A percentile compares a stretch with the other conserved stretches of the same genome.
Conservation (phyloP, 2,888 invertebrate genomes). For the Melinaea menophilus region DNA sequence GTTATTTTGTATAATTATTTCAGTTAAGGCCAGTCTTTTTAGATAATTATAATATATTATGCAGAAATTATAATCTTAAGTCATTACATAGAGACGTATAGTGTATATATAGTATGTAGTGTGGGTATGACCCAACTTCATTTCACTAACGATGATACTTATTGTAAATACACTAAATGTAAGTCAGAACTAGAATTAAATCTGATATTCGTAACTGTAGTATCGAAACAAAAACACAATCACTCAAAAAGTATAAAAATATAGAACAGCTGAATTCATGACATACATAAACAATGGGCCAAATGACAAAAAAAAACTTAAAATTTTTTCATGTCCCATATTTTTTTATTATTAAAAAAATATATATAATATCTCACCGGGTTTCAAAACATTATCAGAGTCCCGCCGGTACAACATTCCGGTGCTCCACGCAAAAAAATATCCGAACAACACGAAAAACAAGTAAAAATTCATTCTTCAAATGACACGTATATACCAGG, state of each 20-base stretch:
- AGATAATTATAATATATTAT: too few species aligned
- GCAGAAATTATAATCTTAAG: too few species aligned
- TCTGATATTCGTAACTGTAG: background rate
- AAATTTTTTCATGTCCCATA: slow-evolving; percentile 11
- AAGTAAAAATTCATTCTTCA: slow-evolving; percentile 72
- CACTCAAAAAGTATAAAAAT: background rate
- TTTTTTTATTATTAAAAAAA: slow-evolving; percentile 29
- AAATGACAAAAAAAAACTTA: slow-evolving; percentile 20
- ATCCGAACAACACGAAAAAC: slow-evolving; percentile 64
- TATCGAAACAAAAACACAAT: background rate
- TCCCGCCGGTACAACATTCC: slow-evolving; percentile 69
- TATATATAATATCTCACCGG: slow-evolving; percentile 52
- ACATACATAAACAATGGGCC: background rate
- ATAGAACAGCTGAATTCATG: background rate
- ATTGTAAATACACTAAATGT: too few species aligned
- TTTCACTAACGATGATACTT: too few species aligned
- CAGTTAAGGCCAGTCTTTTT: too few species aligned
- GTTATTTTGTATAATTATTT: too few species aligned
- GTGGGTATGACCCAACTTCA: too few species aligned
- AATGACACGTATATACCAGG: slow-evolving; percentile 62
- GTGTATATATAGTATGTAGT: too few species aligned
- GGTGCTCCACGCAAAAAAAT: slow-evolving; percentile 59
- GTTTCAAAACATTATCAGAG: slow-evolving; percentile 66
- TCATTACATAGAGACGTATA: too few species aligned
- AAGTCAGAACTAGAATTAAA: background rate